Base-by-base conservation (phyloP, 2,888 invertebrate species). In the Lycaena phlaeas region DNA sequence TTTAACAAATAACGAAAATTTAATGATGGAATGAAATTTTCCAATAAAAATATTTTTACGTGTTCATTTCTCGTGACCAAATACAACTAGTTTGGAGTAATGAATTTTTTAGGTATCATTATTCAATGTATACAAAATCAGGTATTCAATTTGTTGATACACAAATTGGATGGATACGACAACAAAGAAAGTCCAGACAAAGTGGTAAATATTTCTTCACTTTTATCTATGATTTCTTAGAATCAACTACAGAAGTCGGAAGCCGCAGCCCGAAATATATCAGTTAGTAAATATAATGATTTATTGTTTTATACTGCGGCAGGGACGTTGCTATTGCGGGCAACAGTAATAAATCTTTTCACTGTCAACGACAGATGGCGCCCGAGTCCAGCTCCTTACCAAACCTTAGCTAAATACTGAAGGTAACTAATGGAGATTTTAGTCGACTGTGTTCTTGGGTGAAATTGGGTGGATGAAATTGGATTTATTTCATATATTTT, bases 351-450 rank as follows among this genome's bases (percentile, higher is more conserved):
- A 78, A 78, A 76, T 78, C 78, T 70, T 59, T 47, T 59, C 59
- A 68, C 66, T 72, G 77, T 76, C 77, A 61, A 62, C 63, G 59
- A 49, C 79, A 79, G 75, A 77, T 73, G 78, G 68, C 70, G 68
- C 56, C 55, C 49, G 53, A 61, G 74, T 68, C 65, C 69, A 70
- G 64, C 72, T 75, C 76, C 76, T 75, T 73, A 63, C 70, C 54
- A 62, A 73, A 71, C 22, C 22, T 22, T 7, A 22, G 6, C 22
- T 22, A 22, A 11, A 31, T 31, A 34, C 18, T n/a, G 34, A 34
- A 34, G 18, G 34, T 34, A 34, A 34, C 34, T 34, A 34, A 34
- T 34, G 34, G 34, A 34, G 18, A 34, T 22, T 17, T 34, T 12
- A 18, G 18, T 18, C 18, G 34, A 18, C 12, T 18, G 18, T 10